phyloP scores from a whole-genome alignment of 2,888 invertebrate species.

The Dinocampus coccinellae region DNA sequence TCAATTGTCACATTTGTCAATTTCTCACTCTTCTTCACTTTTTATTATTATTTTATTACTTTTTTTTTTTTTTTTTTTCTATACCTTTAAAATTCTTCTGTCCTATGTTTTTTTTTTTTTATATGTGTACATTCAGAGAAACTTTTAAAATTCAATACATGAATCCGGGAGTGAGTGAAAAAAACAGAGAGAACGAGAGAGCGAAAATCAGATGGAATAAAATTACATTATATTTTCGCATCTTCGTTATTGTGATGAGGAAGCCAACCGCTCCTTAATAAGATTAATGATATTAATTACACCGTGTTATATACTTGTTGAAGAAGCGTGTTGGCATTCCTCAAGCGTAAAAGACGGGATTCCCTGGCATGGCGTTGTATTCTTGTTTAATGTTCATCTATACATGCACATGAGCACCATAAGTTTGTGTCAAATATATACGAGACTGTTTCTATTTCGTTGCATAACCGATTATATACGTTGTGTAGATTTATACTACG shows the following conservation, averaged over 20 bases:
- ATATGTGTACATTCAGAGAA: not conserved
- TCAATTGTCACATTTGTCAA: slow-evolving; percentile 3
- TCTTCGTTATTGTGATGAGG: slow-evolving; percentile 41
- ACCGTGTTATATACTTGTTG: slow-evolving; percentile 31
- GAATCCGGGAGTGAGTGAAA: not conserved
- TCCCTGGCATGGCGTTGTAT: slow-evolving; percentile 29
- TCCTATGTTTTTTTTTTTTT: not conserved
- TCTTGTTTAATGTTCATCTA: slow-evolving; percentile 8
- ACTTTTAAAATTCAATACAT: not conserved
- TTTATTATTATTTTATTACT: too few relatives aligned
- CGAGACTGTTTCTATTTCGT: slow-evolving; percentile 22
- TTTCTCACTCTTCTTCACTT: slow-evolving; percentile 7
- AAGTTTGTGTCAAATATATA: not conserved
- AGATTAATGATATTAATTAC: slow-evolving; percentile 58
- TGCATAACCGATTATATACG: slow-evolving; percentile 29
- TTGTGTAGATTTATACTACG: slow-evolving; percentile 14
- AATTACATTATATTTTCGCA: slow-evolving; percentile 21
- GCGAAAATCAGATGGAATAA: not conserved
- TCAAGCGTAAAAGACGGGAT: slow-evolving; percentile 31
- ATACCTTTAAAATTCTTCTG: not conserved
- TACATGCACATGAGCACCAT: slow-evolving; percentile 8
- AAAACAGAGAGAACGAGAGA: too few relatives aligned
- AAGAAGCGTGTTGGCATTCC: slow-evolving; percentile 25
- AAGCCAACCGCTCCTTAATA: slow-evolving; percentile 44
- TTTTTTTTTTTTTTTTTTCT: not conserved